Evolutionary conservation across 2,888 invertebrate species (phyloP).

Genomic region (Drosophila algonquin): DNA sequence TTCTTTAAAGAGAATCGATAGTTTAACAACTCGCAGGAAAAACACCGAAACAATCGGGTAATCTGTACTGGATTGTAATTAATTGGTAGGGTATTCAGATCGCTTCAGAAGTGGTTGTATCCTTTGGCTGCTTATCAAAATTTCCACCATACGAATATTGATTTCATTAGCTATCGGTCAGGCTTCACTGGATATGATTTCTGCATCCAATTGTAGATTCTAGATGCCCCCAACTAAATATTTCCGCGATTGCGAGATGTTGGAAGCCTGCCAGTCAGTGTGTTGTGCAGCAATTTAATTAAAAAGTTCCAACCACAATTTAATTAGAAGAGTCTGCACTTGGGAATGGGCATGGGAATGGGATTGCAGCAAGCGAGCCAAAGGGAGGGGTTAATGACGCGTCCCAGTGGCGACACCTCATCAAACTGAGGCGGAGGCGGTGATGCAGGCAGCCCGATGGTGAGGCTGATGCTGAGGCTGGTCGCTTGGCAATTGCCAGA

Average conservation of each 20-base stretch:
- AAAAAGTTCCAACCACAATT: constrained; percentile 51
- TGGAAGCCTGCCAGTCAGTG: constrained; percentile 50
- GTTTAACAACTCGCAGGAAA: too few species aligned
- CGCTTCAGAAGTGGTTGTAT: too few species aligned
- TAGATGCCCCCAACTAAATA: background rate
- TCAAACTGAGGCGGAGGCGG: constrained; percentile 5
- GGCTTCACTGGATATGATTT: background rate
- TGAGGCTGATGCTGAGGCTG: constrained; percentile 2
- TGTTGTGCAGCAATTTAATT: constrained; percentile 48
- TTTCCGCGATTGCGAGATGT: background rate
- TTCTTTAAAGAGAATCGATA: too few species aligned
- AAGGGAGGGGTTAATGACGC: constrained; percentile 42
- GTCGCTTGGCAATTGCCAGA: constrained; percentile 21
- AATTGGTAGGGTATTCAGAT: too few species aligned
- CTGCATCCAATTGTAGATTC: background rate
- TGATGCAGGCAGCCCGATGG: background rate
- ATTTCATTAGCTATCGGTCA: background rate
- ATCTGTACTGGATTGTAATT: too few species aligned
- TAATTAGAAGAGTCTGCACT: constrained; percentile 56
- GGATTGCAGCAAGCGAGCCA: background rate
- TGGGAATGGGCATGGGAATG: constrained; percentile 2
- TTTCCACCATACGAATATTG: background rate
- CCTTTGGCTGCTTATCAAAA: background rate
- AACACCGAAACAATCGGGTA: too few species aligned
- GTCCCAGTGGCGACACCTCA: constrained; percentile 60